A percentile compares a stretch with the other conserved stretches of the same genome.
Evolutionary conservation across 2,113 vertebrate species (phyloP).

Genomic region (Nesoenas mayeri): DNA sequence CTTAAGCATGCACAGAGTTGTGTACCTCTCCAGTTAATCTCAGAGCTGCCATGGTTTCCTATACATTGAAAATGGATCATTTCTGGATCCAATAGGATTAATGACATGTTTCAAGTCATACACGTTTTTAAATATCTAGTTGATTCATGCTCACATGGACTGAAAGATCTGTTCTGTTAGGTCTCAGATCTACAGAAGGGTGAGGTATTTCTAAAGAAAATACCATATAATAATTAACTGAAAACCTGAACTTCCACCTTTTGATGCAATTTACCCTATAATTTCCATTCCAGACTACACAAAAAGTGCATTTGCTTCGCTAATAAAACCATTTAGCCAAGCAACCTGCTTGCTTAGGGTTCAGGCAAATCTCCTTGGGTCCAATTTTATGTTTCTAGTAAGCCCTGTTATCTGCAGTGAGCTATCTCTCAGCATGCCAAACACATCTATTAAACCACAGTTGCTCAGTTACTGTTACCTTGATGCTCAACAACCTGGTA

Average conservation of each 20-base stretch:
- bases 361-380: conserved; percentile 2
- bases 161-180: background rate
- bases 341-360: background rate
- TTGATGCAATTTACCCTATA: background rate
- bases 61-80: background rate
- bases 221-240: background rate
- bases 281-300: conserved; percentile 32
- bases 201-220: background rate
- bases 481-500: conserved; percentile 75
- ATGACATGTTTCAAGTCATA: background rate
- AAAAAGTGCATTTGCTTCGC: conserved; percentile 31
- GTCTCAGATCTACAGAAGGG: background rate
- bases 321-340: conserved; percentile 4
- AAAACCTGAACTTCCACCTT: conserved; percentile 15
- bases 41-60: background rate
- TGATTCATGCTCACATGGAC: background rate
- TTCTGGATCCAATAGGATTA: background rate
- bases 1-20: background rate
- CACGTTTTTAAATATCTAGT: background rate
- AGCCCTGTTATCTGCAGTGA: background rate
- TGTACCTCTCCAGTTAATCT: background rate
- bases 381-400: background rate
- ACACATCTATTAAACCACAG: background rate
- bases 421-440: background rate
- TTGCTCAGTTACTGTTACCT: conserved; percentile 79